Evolutionary conservation across 2,797 vertebrate species (phyloP), one percentile per base, ranked within the genome.

Genomic region (Synaphobranchus kaupii): DNA sequence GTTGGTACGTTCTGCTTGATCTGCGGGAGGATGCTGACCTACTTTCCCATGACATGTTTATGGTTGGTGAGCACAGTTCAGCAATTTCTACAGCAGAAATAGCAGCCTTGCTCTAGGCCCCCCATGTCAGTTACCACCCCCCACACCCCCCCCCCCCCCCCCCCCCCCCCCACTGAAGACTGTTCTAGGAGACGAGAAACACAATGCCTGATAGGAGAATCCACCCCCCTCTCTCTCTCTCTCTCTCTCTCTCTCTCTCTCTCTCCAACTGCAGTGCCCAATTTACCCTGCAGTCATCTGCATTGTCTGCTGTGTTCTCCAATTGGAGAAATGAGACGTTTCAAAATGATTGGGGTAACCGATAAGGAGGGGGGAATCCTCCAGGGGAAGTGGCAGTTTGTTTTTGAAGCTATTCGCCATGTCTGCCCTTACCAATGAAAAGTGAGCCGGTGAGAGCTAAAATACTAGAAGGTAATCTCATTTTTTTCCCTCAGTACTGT

Each of bases 21-120:
- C 92, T 90, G 87, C 86, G 50, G 87, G 89, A 90, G 92, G 94
- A 89, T 89, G 52, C 86, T 95, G 95, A 95, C 95, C 95, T 93
- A 96, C 91, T 95, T 96, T 90, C 86, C 90, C 80, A 86, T 92
- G 92, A 94, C 93, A 93, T 94, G 94, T 94, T 95, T 94, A 94
- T 91, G 90, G 93, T 91, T 88, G 93, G 94, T 94, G 94, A 93
- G 92, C 93, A 94, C 92, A 94, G 94, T 92, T 92, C 92, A 92
- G 92, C 91, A 92, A 94, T 94, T 95, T 94, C 66, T 91, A 90
- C 85, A 83, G 92, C 90, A 92, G 92, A 94, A 93, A 95, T 93
- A 92, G 91, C 90, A 93, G 88, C 90, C 91, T 93, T 90, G 91
- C 93, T 94, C 88, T 90, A 87, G 93, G 94, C 93, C 92, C 91